phyloP scores from a whole-genome alignment of 2,888 invertebrate genomes.

The Nemapogon koenigi region DNA sequence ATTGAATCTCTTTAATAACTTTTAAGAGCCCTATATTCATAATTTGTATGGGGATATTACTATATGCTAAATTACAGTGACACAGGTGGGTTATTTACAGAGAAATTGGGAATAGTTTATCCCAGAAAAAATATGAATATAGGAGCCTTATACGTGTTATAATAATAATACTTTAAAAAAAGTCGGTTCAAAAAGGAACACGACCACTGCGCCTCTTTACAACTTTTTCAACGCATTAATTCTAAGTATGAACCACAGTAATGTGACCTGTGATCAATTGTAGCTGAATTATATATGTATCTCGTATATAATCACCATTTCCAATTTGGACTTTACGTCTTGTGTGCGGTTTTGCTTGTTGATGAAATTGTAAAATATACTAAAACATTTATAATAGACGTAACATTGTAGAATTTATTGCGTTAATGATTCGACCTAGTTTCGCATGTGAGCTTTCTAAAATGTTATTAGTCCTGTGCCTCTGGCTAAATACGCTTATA shows the following conservation, averaged over 20 bases:
- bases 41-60: no score
- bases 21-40: no score
- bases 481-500: not conserved
- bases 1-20: not conserved
- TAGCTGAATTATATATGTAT: not conserved
- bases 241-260: not conserved
- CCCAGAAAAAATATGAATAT: no score
- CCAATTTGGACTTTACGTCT: not conserved
- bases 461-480: not conserved
- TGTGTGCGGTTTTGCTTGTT: not conserved
- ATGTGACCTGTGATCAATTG: not conserved
- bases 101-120: no score
- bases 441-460: not conserved
- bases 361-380: not conserved
- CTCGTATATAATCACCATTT: not conserved
- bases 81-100: no score
- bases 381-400: constrained; percentile 1
- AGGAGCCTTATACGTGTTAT: no score
- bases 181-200: no score
- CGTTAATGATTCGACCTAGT: not conserved
- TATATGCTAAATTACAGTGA: no score
- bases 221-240: not conserved
- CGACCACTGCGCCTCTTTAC: no score
- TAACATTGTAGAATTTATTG: not conserved
- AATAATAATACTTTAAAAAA: not conserved